Evolutionary conservation across 2,797 vertebrate species (phyloP), one percentile per base, ranked within the genome.

Genomic region (Myotis findleyi): DNA sequence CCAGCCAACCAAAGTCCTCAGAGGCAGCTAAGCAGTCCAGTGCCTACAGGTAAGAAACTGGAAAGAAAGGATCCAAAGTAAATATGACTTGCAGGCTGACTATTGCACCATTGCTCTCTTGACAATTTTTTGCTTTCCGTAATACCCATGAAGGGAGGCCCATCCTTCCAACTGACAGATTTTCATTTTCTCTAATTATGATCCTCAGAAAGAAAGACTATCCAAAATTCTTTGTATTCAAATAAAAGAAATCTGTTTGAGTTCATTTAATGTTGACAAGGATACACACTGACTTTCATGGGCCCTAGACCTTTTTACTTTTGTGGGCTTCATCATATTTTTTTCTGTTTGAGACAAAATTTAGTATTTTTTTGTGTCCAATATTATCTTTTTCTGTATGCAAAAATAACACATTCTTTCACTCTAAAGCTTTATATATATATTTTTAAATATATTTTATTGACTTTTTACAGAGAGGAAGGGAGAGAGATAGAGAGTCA

Each of bases 91-190:
- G 83, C 92, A 97, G 91, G 16, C 27, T 87, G 85, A n/a, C 36
- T 36, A n/a, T 68, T 55, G 79, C 8, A 25, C 66, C 47, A 1
- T 20, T 81, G 6, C 20, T n/a, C 2, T 83, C 53, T 93, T 96
- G 41, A 27, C 88, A 21, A 51, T 97, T 27, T 96, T 91, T 86
- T 95, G 4, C 30, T 98, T 84, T 96, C 84, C 38, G 38, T 9
- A 0, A 1, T 73, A 18, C 47, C 33, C 36, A 64, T 4, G 14
- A 96, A 98, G 97, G 97, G 97, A 97, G 80, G n/a, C 72, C 57
- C 57, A 12, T 8, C 13, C 18, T 84, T 90, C 17, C 44, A 16
- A 47, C 47, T 8, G 30, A 33, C 5, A 89, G n/a, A 44, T 5
- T 57, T 93, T 55, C 71, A n/a, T 89, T 89, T 81, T 53, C 13